Evolutionary conservation across 2,113 vertebrate genomes (phyloP), one percentile per base, ranked within the genome.

Genomic region (Acanthisitta chloris): DNA sequence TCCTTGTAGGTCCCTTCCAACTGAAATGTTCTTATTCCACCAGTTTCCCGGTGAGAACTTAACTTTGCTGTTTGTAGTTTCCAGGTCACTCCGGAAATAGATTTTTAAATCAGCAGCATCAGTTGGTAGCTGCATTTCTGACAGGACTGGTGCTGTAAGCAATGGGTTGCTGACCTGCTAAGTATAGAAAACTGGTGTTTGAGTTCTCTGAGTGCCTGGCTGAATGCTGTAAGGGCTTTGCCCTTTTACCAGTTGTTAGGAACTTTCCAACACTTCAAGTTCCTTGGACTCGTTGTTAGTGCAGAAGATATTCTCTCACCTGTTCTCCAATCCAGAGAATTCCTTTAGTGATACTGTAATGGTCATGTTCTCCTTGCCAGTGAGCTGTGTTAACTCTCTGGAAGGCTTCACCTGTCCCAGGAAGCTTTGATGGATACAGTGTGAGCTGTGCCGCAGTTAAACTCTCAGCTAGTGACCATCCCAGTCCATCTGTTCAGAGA

Each of bases 381-480:
- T 29, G 28, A 45, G 48, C 48, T 33, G 42, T 5, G 0, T 36
- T 77, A n/a, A 19, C 43, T 77, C 49, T 54, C 43, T 42, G 38
- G 15, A 66, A 72, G 26, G 43, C 7, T 38, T 25, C 76, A 71
- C 17, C 17, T 38, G 17, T 48, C 40, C 34, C 34, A 2, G 0
- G 62, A 24, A 31, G 42, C 25, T 59, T 25, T 36, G 59, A 34
- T 0, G 45, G 26, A 16, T 28, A 12, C 25, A 42, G 12, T 13
- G 33, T 40, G 17, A 62, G 26, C 43, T 29, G 34, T 34, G 38
- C 18, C 45, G 72, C 36, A 11, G 16, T 69, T 48, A 57, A 11
- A 33, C 57, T 61, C 58, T 16, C 29, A 40, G 0, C 3, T 4
- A 9, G 8, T 12, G 12, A 12, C 31, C n/a, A 14, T 6, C 61